Base-by-base conservation (phyloP, 2,888 invertebrate species). In the Netelia virgata region DNA sequence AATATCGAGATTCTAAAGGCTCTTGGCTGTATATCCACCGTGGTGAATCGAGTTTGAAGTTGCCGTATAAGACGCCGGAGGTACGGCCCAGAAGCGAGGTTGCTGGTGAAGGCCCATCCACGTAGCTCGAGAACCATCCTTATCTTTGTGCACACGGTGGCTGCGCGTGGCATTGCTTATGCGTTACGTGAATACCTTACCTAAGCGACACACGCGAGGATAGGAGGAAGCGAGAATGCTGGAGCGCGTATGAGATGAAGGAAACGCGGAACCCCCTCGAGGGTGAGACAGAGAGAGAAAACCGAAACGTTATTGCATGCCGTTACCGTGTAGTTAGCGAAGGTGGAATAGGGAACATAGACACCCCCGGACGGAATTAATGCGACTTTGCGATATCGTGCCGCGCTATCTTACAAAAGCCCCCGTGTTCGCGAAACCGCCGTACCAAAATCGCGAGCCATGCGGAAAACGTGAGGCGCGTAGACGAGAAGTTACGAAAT, bases 131-230 rank as follows among this genome's bases (percentile, higher is more conserved):
- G 75, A 57, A 82, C 61, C 61, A 16, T 79, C 87, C 92, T 93
- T 93, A 93, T 93, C 93, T 93, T 89, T 90, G 92, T 91, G 93
- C 92, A 92, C 92, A 92, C 92, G 91, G 91, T 91, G 91, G 90
- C 88, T 91, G 92, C 91, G 91, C 90, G 90, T 90, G 88, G 86
- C 89, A 90, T 92, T 92, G 92, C 93, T 93, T 93, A 93, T 92
- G 92, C 90, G 93, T 92, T 93, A 93, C 93, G 93, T 93, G 93
- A 93, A 93, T 92, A 90, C 91, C 91, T 93, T 93, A 92, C 92
- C 89, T 90, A 92, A 93, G 90, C 88, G 90, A 90, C 79, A 66
- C 82, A 66, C 82, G 82, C 88, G 73, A 85, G 85, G 68, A 85
- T 80, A 82, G 77, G 77, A 81, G 83, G 20, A 43, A 43, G 74